Conservation (phyloP, 2,888 invertebrate genomes). For the Trissolcus brochymenae region DNA sequence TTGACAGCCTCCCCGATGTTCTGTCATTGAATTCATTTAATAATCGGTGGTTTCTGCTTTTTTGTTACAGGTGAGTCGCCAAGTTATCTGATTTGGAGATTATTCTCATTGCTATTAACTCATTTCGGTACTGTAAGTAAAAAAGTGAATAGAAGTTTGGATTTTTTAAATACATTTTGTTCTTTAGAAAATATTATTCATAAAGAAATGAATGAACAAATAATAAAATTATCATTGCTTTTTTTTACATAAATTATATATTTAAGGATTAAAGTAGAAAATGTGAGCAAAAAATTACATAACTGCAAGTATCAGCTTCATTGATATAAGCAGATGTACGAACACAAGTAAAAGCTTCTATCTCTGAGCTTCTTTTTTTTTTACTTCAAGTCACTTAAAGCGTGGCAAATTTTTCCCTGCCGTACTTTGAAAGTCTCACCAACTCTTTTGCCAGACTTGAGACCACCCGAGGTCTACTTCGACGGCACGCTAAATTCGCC, state of each 20-base stretch:
- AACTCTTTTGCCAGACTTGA: slow-evolving; percentile 23
- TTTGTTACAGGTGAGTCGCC: slow-evolving; percentile 37
- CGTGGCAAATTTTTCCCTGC: slow-evolving; percentile 23
- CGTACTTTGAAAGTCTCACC: slow-evolving; percentile 21
- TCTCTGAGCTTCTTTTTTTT: background rate
- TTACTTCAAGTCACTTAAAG: slow-evolving; percentile 16
- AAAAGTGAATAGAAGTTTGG: too few species aligned
- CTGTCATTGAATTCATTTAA: too few species aligned
- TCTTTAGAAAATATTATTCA: too few species aligned
- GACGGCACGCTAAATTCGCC: slow-evolving; percentile 71
- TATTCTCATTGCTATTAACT: background rate
- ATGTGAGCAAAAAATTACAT: too few species aligned
- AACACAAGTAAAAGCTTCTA: background rate
- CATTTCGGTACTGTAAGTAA: slow-evolving; percentile 4
- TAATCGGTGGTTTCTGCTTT: slow-evolving; percentile 2
- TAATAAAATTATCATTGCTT: too few species aligned
- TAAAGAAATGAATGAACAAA: too few species aligned
- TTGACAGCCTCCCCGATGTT: too few species aligned
- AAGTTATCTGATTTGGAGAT: background rate
- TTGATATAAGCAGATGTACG: slow-evolving; percentile 14
- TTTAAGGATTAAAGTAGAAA: too few species aligned
- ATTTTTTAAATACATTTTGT: too few species aligned
- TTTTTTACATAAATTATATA: too few species aligned
- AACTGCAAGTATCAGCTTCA: slow-evolving; percentile 13
- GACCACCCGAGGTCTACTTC: slow-evolving; percentile 53